Evolutionary conservation across 2,888 invertebrate genomes (phyloP), one percentile per base, ranked within the genome.

Genomic region (Amitus sp.): DNA sequence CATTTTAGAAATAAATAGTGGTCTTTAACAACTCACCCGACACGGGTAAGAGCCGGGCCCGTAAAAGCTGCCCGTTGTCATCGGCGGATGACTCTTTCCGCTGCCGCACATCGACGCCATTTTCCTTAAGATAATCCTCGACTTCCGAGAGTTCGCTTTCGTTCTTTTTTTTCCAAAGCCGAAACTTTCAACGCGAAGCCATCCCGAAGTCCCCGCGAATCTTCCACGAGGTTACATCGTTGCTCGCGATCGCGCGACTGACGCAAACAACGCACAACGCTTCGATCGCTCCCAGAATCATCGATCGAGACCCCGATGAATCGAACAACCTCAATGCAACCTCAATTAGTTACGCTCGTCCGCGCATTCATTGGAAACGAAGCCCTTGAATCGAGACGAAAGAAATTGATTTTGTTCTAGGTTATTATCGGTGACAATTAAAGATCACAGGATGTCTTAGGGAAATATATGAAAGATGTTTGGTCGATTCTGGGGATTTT

Each of bases 21-120:
- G n/a, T n/a, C n/a, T n/a, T n/a, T n/a, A n/a, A n/a, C n/a, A 60
- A 74, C 78, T 69, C 62, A 82, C 82, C 72, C 81, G 82, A 74
- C 81, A 81, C 65, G 85, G 83, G 65, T 76, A 78, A 47, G 73
- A 73, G 43, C 79, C 75, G 5, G 80, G 86, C 83, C 75, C 86
- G 82, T 88, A 88, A 81, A 86, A 87, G 77, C 81, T 87, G 73
- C 84, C 85, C 69, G 87, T 85, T 54, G 86, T 87, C 67, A 88
- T 77, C 58, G 87, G 86, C 63, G 87, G 86, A 77, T 88, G 85
- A 79, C 86, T 87, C 78, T 88, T 88, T 82, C 86, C 86, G 80
- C 87, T 87, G 76, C 87, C 87, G 78, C 87, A 87, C 85, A 88
- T 85, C 40, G 87, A 87, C 76, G 88, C 87, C 87, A 88, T 87